Evolutionary conservation across 2,797 vertebrate genomes (phyloP).

Genomic region (Brachymystax lenok): DNA sequence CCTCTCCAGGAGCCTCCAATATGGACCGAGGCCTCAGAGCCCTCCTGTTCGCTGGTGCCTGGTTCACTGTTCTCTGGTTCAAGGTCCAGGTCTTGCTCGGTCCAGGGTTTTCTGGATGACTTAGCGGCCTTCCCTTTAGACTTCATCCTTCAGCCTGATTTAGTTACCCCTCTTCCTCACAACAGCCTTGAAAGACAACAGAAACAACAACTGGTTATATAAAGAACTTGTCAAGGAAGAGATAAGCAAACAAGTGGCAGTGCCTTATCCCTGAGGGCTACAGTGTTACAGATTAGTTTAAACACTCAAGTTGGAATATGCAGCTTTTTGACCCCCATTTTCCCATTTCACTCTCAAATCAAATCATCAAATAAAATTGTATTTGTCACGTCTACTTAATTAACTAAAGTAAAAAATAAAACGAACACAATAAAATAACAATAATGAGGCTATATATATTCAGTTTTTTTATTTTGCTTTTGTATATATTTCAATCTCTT

Average conservation of each 20-base stretch:
- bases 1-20: slow-evolving; percentile 74
- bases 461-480: no score
- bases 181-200: slow-evolving; percentile 63
- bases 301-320: neutral
- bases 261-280: neutral
- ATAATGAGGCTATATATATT: no score
- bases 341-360: no score
- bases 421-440: no score
- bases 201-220: slow-evolving; percentile 41
- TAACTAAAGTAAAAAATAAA: no score
- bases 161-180: slow-evolving; percentile 29
- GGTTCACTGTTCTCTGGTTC: slow-evolving; percentile 63
- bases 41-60: slow-evolving; percentile 79
- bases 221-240: neutral
- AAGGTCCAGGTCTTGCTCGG: slow-evolving; percentile 71
- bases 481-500: no score
- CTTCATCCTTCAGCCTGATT: slow-evolving; percentile 81
- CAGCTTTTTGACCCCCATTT: no score
- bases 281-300: neutral
- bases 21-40: slow-evolving; percentile 76
- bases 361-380: no score
- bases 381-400: no score
- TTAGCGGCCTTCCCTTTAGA: slow-evolving; percentile 85
- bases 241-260: neutral
- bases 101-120: slow-evolving; percentile 68